Percentiles rank a stretch among this genome's conserved stretches.
These are phyloP conservation scores for Ictalurus furcatus DNA, from an alignment of 2,113 vertebrate species.

Conservation along the genomic window DNA sequence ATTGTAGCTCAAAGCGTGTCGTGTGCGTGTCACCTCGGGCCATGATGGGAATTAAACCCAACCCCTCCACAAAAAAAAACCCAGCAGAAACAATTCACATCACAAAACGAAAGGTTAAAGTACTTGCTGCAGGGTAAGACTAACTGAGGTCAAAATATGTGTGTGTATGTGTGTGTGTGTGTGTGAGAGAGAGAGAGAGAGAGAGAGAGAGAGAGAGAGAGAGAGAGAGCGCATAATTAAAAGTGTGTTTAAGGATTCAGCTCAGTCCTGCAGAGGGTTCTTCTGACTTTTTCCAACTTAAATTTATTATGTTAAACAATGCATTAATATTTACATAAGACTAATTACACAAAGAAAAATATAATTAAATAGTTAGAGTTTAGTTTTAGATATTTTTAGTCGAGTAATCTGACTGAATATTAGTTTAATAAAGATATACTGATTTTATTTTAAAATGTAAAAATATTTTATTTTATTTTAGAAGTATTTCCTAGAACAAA, in stretches of 20 bases:
- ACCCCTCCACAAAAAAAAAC: not conserved
- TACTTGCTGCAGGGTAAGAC: constrained; percentile 21
- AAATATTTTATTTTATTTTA: not conserved
- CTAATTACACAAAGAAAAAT: not conserved
- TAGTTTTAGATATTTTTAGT: not conserved
- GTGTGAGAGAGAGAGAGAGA: not conserved
- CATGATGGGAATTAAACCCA: constrained; percentile 23
- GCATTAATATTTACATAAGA: not conserved
- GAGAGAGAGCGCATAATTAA: not conserved
- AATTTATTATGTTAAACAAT: not conserved
- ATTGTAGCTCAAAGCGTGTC: constrained; percentile 24
- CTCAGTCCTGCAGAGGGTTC: not conserved
- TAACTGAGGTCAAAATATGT: constrained; percentile 20
- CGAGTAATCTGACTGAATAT: too few relatives aligned
- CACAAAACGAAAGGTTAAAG: constrained; percentile 21
- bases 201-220: too few relatives aligned
- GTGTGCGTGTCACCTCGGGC: not conserved
- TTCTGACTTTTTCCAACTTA: not conserved
- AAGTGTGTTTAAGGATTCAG: not conserved
- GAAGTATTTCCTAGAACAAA: not conserved
- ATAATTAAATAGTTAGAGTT: not conserved
- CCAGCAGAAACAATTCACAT: constrained; percentile 5
- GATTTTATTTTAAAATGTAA: not conserved
- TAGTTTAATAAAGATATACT: not conserved
- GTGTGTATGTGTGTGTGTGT: constrained; percentile 15